These are phyloP conservation scores for Crocodylus rhombifer DNA, from an alignment of 2,797 vertebrate species.

Conservation along the genomic window DNA sequence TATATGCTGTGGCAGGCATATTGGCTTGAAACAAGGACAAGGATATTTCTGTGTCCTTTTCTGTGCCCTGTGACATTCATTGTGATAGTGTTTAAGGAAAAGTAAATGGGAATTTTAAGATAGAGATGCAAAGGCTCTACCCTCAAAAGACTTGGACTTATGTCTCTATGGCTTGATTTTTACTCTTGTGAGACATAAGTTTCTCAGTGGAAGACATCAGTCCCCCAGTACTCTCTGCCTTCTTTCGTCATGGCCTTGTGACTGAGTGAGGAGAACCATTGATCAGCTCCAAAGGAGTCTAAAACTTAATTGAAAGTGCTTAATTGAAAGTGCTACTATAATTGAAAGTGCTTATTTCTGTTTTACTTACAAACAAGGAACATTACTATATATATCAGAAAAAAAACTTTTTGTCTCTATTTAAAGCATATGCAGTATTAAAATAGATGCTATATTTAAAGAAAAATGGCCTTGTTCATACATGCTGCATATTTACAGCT, in stretches of 20 bases:
- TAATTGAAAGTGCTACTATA: neutral
- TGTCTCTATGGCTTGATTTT: no score
- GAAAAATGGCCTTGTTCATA: no score
- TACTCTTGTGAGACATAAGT: neutral
- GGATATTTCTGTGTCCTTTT: neutral
- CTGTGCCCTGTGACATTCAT: neutral
- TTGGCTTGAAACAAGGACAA: no score
- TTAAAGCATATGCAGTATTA: neutral
- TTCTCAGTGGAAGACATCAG: neutral
- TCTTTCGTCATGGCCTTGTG: neutral
- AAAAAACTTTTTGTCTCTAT: neutral
- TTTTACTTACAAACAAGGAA: neutral
- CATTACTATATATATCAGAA: neutral
- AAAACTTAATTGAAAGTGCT: neutral
- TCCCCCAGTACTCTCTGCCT: no score
- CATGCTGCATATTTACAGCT: no score
- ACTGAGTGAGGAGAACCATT: neutral
- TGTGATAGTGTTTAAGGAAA: neutral
- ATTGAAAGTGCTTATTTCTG: neutral
- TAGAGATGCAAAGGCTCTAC: no score
- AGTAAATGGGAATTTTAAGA: no score
- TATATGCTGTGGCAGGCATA: no score
- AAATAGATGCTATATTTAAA: neutral
- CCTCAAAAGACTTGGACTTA: no score
- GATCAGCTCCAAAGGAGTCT: neutral